A percentile compares a stretch with the other conserved stretches of the same genome.
Conservation (phyloP, 2,888 invertebrate genomes). For the Chalcis sispes region DNA sequence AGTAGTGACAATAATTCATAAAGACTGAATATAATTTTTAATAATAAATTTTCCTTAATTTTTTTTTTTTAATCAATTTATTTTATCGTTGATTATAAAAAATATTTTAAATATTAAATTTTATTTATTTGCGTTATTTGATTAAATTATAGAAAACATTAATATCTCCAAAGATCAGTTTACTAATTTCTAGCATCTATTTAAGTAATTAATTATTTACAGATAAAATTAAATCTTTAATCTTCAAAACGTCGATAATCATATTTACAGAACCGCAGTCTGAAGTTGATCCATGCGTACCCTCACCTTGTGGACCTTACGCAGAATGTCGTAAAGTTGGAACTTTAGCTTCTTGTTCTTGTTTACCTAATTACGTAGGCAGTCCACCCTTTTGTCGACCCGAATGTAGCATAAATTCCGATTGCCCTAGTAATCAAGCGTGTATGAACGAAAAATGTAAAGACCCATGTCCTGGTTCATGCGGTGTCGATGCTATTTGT, state of each 20-base stretch:
- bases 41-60: no score
- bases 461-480: conserved; percentile 90
- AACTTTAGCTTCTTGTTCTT: conserved; percentile 86
- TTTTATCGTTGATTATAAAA: no score
- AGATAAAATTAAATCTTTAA: conserved; percentile 60
- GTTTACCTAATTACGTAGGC: conserved; percentile 86
- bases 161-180: no score
- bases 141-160: no score
- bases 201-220: no score
- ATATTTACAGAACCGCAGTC: conserved; percentile 30
- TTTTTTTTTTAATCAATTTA: conserved; percentile 76
- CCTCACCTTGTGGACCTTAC: conserved; percentile 79
- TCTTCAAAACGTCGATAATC: not conserved
- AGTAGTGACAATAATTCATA: no score
- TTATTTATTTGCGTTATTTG: no score
- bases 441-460: conserved; percentile 87
- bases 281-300: conserved; percentile 79
- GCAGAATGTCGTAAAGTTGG: conserved; percentile 84
- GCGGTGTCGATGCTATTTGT: conserved; percentile 88
- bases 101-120: no score
- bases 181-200: no score
- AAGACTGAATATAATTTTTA: no score
- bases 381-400: conserved; percentile 87
- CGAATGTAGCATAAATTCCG: conserved; percentile 86
- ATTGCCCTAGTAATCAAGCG: conserved; percentile 85